A percentile compares a stretch with the other conserved stretches of the same genome.
phyloP scores from a whole-genome alignment of 2,797 vertebrate genomes.

The Calcarius lapponicus region DNA sequence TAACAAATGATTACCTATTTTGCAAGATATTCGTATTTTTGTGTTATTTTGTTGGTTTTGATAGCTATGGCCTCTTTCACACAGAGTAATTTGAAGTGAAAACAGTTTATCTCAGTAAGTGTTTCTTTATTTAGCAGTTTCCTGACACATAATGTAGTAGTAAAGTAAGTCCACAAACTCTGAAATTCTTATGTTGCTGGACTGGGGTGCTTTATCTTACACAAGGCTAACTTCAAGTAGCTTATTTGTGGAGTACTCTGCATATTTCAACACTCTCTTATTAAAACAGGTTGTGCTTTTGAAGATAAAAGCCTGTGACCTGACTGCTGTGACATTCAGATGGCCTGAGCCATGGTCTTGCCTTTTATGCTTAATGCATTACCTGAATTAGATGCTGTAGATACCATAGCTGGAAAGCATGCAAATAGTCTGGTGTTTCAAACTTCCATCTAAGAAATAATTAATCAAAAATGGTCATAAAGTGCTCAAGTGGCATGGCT shows the following conservation, averaged over 20 bases:
- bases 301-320: conserved; percentile 57
- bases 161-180: not conserved
- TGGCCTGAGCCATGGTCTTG: not conserved
- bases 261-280: conserved; percentile 60
- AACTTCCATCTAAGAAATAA: conserved; percentile 50
- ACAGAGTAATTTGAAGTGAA: not conserved
- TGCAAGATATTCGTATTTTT: not conserved
- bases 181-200: not conserved
- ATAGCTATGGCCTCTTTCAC: not conserved
- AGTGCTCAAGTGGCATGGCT: not conserved
- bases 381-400: conserved; percentile 48
- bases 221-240: not conserved
- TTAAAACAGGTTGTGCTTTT: conserved; percentile 60
- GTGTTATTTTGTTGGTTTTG: not conserved
- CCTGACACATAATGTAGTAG: not conserved
- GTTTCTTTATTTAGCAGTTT: not conserved
- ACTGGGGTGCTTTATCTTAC: not conserved
- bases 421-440: not conserved
- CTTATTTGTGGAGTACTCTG: conserved; percentile 38
- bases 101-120: not conserved
- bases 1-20: not conserved
- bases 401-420: conserved; percentile 20
- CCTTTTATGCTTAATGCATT: conserved; percentile 42
- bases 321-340: conserved; percentile 55
- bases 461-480: conserved; percentile 41